These are phyloP conservation scores for Steromphala cineraria DNA, from an alignment of 2,888 invertebrate species.

Conservation along the genomic window DNA sequence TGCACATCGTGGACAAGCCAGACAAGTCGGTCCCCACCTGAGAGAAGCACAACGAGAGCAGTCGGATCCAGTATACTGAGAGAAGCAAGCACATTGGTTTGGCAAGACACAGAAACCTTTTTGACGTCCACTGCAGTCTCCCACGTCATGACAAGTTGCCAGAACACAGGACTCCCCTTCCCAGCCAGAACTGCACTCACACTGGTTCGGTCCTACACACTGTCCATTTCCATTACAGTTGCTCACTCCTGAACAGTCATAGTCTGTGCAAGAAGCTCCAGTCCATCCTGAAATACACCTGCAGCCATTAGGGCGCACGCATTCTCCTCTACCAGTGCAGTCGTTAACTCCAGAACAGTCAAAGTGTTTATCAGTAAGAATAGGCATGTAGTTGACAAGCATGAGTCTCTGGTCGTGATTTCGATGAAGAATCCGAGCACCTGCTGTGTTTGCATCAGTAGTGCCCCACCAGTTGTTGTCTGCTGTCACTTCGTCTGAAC, in stretches of 20 bases:
- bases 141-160: constrained; percentile 34
- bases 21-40: constrained; percentile 23
- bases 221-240: constrained; percentile 44
- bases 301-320: constrained; percentile 39
- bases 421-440: constrained; percentile 30
- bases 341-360: constrained; percentile 39
- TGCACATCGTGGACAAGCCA: constrained; percentile 14
- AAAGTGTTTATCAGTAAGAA: constrained; percentile 30
- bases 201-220: constrained; percentile 47
- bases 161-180: constrained; percentile 33
- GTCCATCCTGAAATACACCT: constrained; percentile 39
- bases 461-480: constrained; percentile 46
- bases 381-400: constrained; percentile 28
- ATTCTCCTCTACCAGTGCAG: constrained; percentile 40
- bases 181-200: constrained; percentile 46
- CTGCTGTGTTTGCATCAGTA: constrained; percentile 6
- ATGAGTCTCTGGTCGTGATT: constrained; percentile 24
- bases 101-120: constrained; percentile 16
- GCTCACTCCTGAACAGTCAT: constrained; percentile 38
- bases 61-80: constrained; percentile 26
- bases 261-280: constrained; percentile 32
- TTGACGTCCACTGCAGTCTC: constrained; percentile 4
- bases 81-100: not conserved
- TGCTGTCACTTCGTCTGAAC: constrained; percentile 24
- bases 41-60: constrained; percentile 15